A percentile compares a stretch with the other conserved stretches of the same genome.
phyloP scores from a whole-genome alignment of 2,113 vertebrate genomes.

The Myotis lucifugus region DNA sequence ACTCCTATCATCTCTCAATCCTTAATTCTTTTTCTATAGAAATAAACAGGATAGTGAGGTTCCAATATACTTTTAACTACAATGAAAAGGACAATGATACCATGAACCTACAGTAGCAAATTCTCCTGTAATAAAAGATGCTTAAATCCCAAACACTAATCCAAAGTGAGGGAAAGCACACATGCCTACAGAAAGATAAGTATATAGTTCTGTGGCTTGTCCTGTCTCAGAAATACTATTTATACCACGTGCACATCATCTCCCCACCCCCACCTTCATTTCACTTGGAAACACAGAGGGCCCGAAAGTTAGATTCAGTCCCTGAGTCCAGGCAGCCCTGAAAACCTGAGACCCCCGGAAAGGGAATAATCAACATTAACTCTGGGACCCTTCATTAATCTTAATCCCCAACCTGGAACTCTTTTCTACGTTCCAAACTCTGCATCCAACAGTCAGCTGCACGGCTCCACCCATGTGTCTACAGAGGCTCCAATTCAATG shows the following conservation, averaged over 20 bases:
- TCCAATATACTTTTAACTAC: neutral
- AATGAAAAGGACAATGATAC: neutral
- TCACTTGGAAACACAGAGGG: neutral
- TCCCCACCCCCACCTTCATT: neutral
- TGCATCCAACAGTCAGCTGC: neutral
- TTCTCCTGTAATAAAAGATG: neutral
- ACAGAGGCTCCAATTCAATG: neutral
- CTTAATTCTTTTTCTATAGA: neutral
- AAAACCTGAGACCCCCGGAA: neutral
- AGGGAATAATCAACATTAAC: neutral
- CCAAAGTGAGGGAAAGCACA: neutral
- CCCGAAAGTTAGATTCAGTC: neutral
- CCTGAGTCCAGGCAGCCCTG: neutral
- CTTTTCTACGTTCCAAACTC: neutral
- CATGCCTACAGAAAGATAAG: neutral
- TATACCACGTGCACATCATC: neutral
- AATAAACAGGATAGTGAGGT: neutral
- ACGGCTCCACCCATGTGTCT: neutral
- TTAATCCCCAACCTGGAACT: neutral
- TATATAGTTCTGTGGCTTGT: neutral
- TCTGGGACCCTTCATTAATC: neutral
- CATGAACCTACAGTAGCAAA: neutral
- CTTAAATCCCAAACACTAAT: neutral
- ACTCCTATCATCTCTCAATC: neutral
- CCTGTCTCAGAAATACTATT: neutral